Evolutionary conservation across 2,797 vertebrate species (phyloP).

Genomic region (Champsocephalus gunnari): DNA sequence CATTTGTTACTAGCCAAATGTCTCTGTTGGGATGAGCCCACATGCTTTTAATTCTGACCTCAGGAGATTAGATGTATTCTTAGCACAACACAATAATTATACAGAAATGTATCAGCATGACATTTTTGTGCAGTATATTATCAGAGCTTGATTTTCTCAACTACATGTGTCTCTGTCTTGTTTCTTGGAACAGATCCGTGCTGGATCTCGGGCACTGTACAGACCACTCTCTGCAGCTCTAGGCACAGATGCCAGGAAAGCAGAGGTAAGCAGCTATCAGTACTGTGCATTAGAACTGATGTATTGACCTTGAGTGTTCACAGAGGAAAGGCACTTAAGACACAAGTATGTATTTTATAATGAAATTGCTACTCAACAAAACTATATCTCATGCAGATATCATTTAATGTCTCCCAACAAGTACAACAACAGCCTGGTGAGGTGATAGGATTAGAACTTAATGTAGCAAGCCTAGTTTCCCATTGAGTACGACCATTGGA

Average conservation of each 20-base stretch:
- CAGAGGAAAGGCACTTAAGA: neutral
- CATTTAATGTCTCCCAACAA: neutral
- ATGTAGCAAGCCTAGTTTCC: neutral
- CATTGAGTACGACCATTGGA: neutral
- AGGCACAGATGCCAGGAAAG: conserved; percentile 83
- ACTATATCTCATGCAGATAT: neutral
- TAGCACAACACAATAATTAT: neutral
- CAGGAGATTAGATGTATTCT: neutral
- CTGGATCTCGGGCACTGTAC: conserved; percentile 85
- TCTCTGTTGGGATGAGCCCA: neutral
- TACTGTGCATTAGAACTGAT: neutral
- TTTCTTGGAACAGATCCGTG: conserved; percentile 83
- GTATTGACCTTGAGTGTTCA: neutral
- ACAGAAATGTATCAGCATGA: neutral
- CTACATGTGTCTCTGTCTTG: neutral
- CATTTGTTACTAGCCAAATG: neutral
- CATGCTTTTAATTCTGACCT: neutral
- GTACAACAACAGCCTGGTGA: neutral
- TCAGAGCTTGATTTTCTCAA: neutral
- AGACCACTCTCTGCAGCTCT: conserved; percentile 88
- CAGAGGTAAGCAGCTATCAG: conserved; percentile 83
- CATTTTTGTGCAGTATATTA: neutral
- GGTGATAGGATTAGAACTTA: neutral
- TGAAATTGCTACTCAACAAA: neutral
- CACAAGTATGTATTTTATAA: neutral